These are phyloP conservation scores for Smittia sp. DNA, from an alignment of 2,888 invertebrate species.

Conservation along the genomic window DNA sequence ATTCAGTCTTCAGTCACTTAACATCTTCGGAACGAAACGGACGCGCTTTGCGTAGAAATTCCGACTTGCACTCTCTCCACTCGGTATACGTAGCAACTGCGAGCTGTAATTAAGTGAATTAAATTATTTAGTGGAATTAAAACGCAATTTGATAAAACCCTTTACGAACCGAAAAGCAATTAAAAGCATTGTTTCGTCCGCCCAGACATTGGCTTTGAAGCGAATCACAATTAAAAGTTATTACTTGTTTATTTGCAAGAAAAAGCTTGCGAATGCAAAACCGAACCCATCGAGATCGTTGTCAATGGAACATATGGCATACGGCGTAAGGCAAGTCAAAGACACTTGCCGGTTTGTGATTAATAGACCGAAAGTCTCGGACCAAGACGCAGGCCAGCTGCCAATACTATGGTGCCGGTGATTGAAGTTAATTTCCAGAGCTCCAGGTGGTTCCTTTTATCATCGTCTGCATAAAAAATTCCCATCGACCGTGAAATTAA, in stretches of 20 bases:
- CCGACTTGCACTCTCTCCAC: neutral
- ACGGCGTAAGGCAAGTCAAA: neutral
- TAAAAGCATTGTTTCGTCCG: neutral
- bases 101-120: neutral
- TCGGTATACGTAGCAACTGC: neutral
- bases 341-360: neutral
- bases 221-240: slow-evolving; percentile 28
- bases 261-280: neutral
- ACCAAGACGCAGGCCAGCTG: no score
- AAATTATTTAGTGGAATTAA: neutral
- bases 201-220: neutral
- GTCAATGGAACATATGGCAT: neutral
- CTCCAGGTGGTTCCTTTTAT: neutral
- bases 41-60: slow-evolving; percentile 13
- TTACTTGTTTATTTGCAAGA: slow-evolving; percentile 9
- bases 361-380: neutral
- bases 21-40: slow-evolving; percentile 25
- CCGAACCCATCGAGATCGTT: neutral
- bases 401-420: neutral
- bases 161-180: neutral
- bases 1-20: slow-evolving; percentile 27
- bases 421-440: neutral
- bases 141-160: neutral
- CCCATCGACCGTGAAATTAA: neutral
- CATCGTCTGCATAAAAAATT: no score